Percentiles rank a stretch among this genome's conserved stretches.
phyloP scores from a whole-genome alignment of 2,113 vertebrate species.

The Ursus arctos region DNA sequence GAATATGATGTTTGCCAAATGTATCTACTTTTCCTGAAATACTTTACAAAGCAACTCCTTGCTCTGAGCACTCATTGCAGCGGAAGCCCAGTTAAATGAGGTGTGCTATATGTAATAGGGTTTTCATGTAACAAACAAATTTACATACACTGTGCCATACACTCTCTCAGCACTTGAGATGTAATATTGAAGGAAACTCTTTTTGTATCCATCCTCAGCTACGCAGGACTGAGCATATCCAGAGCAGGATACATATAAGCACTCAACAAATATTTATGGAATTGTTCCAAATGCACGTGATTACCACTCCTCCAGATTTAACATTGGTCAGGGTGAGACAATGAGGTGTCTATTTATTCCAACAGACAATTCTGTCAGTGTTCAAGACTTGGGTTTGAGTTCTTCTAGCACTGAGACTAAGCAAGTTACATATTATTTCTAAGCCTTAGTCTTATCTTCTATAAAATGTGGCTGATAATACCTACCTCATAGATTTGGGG shows the following conservation, averaged over 20 bases:
- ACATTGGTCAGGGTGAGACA: background rate
- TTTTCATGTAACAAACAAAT: constrained; percentile 53
- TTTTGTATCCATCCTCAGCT: background rate
- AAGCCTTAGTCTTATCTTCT: background rate
- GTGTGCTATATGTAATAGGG: constrained; percentile 22
- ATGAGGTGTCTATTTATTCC: background rate
- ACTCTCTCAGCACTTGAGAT: background rate
- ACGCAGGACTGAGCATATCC: background rate
- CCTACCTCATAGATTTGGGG: background rate
- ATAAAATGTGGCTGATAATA: background rate
- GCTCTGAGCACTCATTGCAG: background rate
- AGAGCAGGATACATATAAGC: background rate
- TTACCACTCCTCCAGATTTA: background rate
- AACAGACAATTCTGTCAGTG: background rate
- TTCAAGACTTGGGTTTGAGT: background rate
- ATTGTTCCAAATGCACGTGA: background rate
- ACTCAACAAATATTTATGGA: background rate
- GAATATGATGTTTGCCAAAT: constrained; percentile 51
- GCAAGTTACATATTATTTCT: background rate
- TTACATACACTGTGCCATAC: background rate
- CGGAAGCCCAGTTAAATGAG: constrained; percentile 63
- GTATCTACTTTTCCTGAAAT: constrained; percentile 51
- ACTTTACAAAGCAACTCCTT: constrained; percentile 45
- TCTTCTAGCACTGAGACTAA: background rate
- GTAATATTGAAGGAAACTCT: background rate